Base-by-base conservation (phyloP, 2,797 vertebrate genomes). In the Acrossocheilus fasciatus region DNA sequence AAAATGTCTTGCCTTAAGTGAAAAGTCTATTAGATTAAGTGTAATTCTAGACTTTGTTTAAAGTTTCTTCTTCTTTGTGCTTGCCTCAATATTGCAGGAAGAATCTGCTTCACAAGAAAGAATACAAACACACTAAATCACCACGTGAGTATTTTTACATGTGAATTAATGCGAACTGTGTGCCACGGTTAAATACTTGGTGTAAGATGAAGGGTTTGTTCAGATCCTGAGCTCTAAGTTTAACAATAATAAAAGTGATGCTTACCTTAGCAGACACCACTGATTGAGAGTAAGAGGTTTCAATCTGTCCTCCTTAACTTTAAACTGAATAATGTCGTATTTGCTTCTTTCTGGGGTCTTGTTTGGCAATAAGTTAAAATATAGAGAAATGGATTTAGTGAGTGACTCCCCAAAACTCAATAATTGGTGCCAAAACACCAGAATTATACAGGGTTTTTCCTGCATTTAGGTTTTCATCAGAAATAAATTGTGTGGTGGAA, bases 101-200 rank as follows among this genome's bases (percentile, higher is more conserved):
- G 50, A 96, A 96, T 64, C 94, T 92, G 10, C 89, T 93, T 14
- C 96, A 96, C 92, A 92, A 92, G 88, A 95, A 94, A 45, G 94
- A 96, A 18, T 96, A 88, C 93, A 94, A 88, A 66, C 96, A 96
- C 92, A 91, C 92, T 0, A 86, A 52, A 89, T 92, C 52, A 81
- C 81, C 94, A 90, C 94, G 95, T 95, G 81, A 15, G 87, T 90
- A 47, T 78, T 34, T 66, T 23, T 73, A 17, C 20, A 2, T 26
- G 7, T 59, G 17, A 76, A 36, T 52, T 3, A 64, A 79, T 4
- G 72, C 30, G 72, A 50, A 30, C 3, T 30, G 15, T 52, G 47
- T 76, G 30, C 30, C 18, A 12, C 10, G 6, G 23, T 78, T 62
- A 59, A 23, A 41, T 59, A 17, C 12, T 39, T 59, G 34, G 52